These are phyloP conservation scores for Decapterus maruadsi DNA, from an alignment of 2,797 vertebrate species.

Conservation along the genomic window DNA sequence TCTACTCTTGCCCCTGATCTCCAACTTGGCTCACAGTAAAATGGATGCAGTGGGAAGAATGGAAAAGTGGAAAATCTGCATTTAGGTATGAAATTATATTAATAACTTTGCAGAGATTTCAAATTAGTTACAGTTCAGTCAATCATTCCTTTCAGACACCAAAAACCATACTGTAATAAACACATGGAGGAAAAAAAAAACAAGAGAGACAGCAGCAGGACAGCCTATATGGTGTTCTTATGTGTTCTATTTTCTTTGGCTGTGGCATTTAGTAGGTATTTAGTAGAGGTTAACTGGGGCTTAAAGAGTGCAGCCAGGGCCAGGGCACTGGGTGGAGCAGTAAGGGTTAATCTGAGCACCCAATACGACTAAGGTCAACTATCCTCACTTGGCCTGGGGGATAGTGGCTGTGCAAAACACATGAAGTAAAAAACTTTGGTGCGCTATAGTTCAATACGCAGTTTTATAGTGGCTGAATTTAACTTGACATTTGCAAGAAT, in stretches of 20 bases:
- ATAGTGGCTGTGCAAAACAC: constrained; percentile 42
- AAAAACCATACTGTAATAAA: constrained; percentile 20
- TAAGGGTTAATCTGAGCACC: constrained; percentile 28
- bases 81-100: constrained; percentile 49
- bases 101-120: constrained; percentile 30
- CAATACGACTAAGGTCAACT: constrained; percentile 52
- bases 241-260: constrained; percentile 42
- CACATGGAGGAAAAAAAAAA: constrained; percentile 10
- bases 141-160: constrained; percentile 31
- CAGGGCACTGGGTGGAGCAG: constrained; percentile 29
- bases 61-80: constrained; percentile 40
- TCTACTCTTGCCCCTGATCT: constrained; percentile 51
- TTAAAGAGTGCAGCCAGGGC: constrained; percentile 58
- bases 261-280: not conserved
- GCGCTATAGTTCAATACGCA: constrained; percentile 1
- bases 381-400: constrained; percentile 35
- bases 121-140: constrained; percentile 7
- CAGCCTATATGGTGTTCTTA: constrained; percentile 11
- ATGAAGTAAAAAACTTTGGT: constrained; percentile 16
- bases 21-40: constrained; percentile 51
- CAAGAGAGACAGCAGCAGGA: constrained; percentile 4
- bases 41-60: constrained; percentile 53
- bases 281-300: constrained; percentile 36
- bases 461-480: constrained; percentile 33
- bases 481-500: constrained; percentile 27